Evolutionary conservation across 2,888 invertebrate species (phyloP), one percentile per base, ranked within the genome.

Genomic region (Orthonychiurus folsomi): DNA sequence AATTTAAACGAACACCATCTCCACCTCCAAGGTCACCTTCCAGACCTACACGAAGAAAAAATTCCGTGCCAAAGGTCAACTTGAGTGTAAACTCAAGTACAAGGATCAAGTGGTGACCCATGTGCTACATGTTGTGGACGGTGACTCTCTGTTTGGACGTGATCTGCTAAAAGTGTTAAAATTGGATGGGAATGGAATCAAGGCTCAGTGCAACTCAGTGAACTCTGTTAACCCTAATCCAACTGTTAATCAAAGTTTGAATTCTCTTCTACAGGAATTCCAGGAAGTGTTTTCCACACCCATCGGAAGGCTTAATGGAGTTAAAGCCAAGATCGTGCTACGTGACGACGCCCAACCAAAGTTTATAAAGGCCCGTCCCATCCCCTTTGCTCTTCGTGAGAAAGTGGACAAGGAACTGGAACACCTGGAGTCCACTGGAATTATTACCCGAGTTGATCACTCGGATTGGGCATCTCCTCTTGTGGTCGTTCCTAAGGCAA

Each of bases 391-490:
- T 3, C 60, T 76, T 23, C 68, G 71, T 52, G 55, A 62, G 9
- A 69, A 72, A 55, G 70, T 76, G 12, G 67, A 73, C 5, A 26
- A 54, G 3, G 70, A 74, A 62, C 61, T 75, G 25, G 53, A 73
- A 20, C 48, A 65, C 26, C 60, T 75, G 62, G 68, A 70, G 9
- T 26, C 65, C 3, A 26, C 56, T 18, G 70, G 69, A 2, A 65
- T 73, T 24, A 62, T 76, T 9, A 62, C 60, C 15, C 63, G 63
- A 60, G 67, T 73, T 21, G 66, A 68, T 52, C 59, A 58, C 61
- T 63, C 69, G 50, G 66, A 70, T 25, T 76, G 75, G 75, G 75
- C 67, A 12, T 75, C 75, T 12, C 76, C 76, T 0, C 72, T 77
- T 2, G 76, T 76, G 2, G 74, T 75, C 1, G 72, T 77, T 1